Conservation (phyloP, 2,888 invertebrate genomes). For the Caenorhabditis sp. region DNA sequence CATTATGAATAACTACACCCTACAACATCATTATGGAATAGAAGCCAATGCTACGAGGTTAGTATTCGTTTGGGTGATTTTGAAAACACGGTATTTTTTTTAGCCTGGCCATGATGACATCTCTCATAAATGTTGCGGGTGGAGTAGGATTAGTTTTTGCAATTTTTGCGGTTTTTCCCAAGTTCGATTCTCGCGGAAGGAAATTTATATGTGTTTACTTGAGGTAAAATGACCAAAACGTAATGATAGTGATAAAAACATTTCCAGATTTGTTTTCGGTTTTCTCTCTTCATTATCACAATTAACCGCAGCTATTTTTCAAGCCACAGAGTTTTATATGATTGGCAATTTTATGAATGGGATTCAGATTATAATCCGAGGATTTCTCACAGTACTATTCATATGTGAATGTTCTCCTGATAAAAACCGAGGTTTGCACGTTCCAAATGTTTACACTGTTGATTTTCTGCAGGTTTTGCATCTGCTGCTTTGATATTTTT, state of each 20-base stretch:
- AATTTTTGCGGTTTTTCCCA: neutral
- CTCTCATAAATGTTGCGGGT: neutral
- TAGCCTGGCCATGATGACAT: neutral
- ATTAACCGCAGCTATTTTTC: neutral
- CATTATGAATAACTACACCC: neutral
- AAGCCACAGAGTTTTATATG: neutral
- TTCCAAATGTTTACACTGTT: neutral
- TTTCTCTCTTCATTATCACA: neutral
- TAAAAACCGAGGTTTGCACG: neutral
- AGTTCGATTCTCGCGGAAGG: neutral
- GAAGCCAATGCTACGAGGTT: neutral
- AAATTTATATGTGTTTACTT: neutral
- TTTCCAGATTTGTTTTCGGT: neutral
- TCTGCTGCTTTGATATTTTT: neutral
- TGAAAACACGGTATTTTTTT: too few species aligned
- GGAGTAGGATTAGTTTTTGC: neutral
- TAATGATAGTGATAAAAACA: too few species aligned
- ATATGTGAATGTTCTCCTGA: neutral
- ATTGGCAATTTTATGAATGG: neutral
- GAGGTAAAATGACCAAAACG: too few species aligned
- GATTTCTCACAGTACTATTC: neutral
- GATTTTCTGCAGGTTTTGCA: neutral
- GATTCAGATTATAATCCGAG: neutral
- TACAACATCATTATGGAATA: neutral
- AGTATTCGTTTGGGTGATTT: neutral